Percentiles rank a stretch among this genome's conserved stretches.
Conservation (phyloP, 2,113 vertebrate genomes). For the Ptilonorhynchus violaceus region DNA sequence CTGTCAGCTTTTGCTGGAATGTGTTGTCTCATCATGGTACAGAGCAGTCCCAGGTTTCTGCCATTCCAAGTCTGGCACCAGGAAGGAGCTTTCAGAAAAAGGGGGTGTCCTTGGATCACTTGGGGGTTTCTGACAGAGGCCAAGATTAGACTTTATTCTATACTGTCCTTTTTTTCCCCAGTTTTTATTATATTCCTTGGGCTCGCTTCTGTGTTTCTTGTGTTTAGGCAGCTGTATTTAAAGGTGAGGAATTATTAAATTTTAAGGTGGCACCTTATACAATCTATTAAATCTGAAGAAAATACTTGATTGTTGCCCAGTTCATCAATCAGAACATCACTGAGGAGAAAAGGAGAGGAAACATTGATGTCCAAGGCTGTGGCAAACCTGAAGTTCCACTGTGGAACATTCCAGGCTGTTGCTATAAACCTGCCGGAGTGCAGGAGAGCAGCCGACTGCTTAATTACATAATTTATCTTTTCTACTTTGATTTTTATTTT, state of each 20-base stretch:
- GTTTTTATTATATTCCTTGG: not conserved
- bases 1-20: not conserved
- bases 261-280: not conserved
- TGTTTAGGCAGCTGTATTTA: not conserved
- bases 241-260: not conserved
- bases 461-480: slow-evolving; percentile 12
- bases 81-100: not conserved
- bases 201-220: not conserved
- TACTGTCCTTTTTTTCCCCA: not conserved
- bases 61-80: not conserved
- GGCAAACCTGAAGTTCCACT: not conserved
- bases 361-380: not conserved
- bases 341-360: not conserved
- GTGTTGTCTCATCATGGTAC: not conserved
- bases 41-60: not conserved
- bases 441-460: not conserved
- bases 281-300: not conserved
- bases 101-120: not conserved
- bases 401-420: not conserved
- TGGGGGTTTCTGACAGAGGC: not conserved
- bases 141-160: not conserved
- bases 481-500: slow-evolving; percentile 34
- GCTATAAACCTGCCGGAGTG: not conserved
- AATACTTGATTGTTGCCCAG: not conserved
- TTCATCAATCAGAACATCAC: not conserved